Evolutionary conservation across 2,888 invertebrate species (phyloP).

Genomic region (Adineta ricciae): DNA sequence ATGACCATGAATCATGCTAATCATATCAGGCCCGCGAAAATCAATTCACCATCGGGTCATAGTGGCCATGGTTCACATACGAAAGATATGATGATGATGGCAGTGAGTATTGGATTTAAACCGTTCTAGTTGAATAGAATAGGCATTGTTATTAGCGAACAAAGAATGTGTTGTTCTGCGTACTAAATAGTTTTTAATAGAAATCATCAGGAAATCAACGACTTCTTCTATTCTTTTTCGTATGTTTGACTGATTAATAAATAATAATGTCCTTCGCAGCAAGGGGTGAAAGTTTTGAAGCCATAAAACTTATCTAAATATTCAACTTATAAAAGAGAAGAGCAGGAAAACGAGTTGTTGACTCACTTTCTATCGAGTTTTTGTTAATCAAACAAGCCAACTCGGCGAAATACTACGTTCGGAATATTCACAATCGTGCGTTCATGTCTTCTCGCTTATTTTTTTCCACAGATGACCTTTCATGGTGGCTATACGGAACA

Average conservation of each 20-base stretch:
- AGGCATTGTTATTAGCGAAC: background rate
- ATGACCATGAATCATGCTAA: background rate
- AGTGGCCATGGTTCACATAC: background rate
- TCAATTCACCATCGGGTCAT: background rate
- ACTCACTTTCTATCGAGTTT: background rate
- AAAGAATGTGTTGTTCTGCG: background rate
- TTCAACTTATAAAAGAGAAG: too few relatives aligned
- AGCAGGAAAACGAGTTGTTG: background rate
- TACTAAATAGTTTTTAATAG: background rate
- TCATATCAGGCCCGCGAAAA: background rate
- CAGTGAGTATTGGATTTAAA: background rate
- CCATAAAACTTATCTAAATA: too few relatives aligned
- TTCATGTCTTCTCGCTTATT: too few relatives aligned
- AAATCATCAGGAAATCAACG: too few relatives aligned
- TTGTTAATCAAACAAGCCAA: background rate
- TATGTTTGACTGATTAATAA: too few relatives aligned
- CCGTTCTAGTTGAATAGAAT: too few relatives aligned
- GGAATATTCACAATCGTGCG: too few relatives aligned
- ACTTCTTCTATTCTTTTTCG: too few relatives aligned
- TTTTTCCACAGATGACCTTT: background rate
- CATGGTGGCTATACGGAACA: background rate
- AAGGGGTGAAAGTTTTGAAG: too few relatives aligned
- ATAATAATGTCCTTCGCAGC: too few relatives aligned
- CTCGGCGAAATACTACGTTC: too few relatives aligned
- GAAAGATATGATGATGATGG: background rate